Evolutionary conservation across 2,888 invertebrate genomes (phyloP), one percentile per base, ranked within the genome.

Genomic region (Bombyx huttoni): DNA sequence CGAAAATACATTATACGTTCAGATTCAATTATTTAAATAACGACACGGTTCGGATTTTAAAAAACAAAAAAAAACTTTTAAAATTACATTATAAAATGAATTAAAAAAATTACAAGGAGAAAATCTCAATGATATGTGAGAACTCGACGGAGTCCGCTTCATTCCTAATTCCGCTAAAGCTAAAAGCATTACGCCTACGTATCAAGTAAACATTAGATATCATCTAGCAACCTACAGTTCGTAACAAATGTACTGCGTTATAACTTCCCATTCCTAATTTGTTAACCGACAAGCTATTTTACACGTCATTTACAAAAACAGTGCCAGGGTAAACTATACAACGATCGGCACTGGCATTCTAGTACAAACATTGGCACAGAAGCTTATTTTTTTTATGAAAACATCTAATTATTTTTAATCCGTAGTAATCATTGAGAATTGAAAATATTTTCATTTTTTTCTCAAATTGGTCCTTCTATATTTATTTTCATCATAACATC

Each of bases 81-180:
- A 68, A 72, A 65, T 68, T 65, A 67, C 69, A 71, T 59, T 24
- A 24, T 24, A 24, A 24, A 24, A 24, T 24, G 59, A 68, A 60
- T 63, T 68, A 78, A 75, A 75, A 76, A 72, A 81, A 79, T 78
- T 81, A 82, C 80, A 75, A 81, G 85, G 87, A 87, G 86, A 87
- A 72, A 84, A 84, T 83, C 83, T 85, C 82, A 84, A 80, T 88
- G 87, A 88, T 88, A 88, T 88, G 87, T 88, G 74, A 83, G 81
- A 84, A 85, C 87, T 86, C 86, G 72, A 75, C 64, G 75, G 83
- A 85, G 85, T 75, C 79, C 82, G 74, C 70, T 83, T 83, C 82
- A 76, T 65, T 59, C 78, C 82, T 83, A 54, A 77, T 60, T 68
- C 13, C 52, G 60, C 87, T 88, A 87, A 80, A 68, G 78, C 81